Conservation (phyloP, 1,140 invertebrate genomes). For the Cydia strobilella region DNA sequence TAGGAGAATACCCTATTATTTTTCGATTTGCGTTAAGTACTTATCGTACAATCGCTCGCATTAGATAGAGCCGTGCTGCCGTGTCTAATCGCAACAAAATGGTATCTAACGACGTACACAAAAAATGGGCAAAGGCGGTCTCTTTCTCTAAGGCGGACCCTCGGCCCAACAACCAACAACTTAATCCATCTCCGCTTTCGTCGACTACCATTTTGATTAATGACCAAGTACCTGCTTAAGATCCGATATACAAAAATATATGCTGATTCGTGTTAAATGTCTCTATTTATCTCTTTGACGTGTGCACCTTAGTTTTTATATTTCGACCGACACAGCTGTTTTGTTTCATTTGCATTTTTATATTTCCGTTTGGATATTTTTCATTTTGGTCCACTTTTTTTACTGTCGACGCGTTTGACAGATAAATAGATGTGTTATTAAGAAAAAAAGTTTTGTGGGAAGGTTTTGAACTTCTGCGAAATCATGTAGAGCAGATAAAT, state of each 20-base stretch:
- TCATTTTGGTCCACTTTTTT: conserved; percentile 26
- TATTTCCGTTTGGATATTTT: conserved; percentile 44
- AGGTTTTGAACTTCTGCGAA: conserved; percentile 4
- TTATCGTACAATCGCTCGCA: background rate
- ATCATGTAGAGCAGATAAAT: background rate
- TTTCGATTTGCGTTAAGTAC: background rate
- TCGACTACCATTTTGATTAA: conserved; percentile 68
- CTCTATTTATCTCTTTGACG: conserved; percentile 65
- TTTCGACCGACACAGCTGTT: conserved; percentile 49
- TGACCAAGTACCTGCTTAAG: conserved; percentile 68
- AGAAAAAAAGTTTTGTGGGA: background rate
- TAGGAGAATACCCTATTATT: too few species aligned
- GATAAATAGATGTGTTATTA: conserved; percentile 12
- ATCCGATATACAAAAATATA: conserved; percentile 50
- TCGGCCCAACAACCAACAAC: conserved; percentile 43
- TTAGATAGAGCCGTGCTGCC: background rate
- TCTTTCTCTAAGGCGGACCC: conserved; percentile 43
- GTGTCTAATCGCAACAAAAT: conserved; percentile 15
- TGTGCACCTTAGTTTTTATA: conserved; percentile 47
- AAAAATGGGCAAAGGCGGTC: conserved; percentile 57
- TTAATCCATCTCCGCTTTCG: conserved; percentile 60
- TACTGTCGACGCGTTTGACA: conserved; percentile 30
- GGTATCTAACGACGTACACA: conserved; percentile 12
- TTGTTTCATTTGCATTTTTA: conserved; percentile 59
- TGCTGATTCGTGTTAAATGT: conserved; percentile 65